These are phyloP conservation scores for Paratrypauchen microcephalus DNA, from an alignment of 2,797 vertebrate species.

Conservation along the genomic window DNA sequence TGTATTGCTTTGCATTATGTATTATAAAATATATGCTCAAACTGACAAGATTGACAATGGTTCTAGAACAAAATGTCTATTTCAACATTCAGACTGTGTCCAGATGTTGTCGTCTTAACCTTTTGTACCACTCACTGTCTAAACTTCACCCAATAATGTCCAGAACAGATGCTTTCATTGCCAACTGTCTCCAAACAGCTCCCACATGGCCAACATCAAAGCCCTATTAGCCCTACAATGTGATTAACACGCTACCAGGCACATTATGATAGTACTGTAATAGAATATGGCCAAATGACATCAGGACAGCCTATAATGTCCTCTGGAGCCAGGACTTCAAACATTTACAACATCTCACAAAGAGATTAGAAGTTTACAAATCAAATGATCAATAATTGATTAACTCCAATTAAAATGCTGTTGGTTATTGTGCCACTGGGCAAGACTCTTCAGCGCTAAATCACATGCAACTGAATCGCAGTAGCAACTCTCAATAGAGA, in stretches of 20 bases:
- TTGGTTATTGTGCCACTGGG: no score
- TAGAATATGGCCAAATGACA: background rate
- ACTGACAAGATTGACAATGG: background rate
- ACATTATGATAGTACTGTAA: background rate
- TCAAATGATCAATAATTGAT: background rate
- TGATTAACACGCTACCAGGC: slow-evolving; percentile 1
- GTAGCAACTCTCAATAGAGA: no score
- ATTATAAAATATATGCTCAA: no score
- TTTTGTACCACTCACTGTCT: background rate
- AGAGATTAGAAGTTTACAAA: background rate
- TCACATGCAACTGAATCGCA: no score
- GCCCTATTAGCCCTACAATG: slow-evolving; percentile 1
- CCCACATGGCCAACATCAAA: slow-evolving; percentile 17
- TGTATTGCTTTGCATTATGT: background rate
- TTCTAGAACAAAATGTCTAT: background rate
- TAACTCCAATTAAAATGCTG: no score
- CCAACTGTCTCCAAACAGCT: slow-evolving; percentile 1
- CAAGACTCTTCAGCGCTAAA: no score
- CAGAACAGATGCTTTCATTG: slow-evolving; percentile 3
- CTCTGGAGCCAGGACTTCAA: no score
- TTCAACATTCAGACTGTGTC: background rate
- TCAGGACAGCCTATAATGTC: background rate
- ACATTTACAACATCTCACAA: background rate
- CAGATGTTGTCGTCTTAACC: background rate
- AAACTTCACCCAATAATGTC: background rate